Evolutionary conservation across 2,797 vertebrate species (phyloP), one percentile per base, ranked within the genome.

Genomic region (Artibeus lituratus): DNA sequence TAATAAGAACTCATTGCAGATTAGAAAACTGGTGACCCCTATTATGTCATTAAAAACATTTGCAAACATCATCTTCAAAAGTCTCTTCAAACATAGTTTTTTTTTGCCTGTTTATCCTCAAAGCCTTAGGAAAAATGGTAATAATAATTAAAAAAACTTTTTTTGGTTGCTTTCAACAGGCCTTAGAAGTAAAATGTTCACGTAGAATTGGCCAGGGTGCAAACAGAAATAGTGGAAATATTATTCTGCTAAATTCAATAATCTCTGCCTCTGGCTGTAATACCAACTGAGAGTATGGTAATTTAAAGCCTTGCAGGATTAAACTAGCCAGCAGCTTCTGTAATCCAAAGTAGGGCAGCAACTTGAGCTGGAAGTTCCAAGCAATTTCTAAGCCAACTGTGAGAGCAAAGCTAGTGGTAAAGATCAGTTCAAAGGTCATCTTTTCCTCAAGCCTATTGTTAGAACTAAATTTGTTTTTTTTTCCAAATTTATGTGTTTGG

Each of bases 301-400:
- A 92, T 53, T 80, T 90, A 94, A 93, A 19, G 15, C 21, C 47
- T 92, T 87, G 12, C 22, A 86, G 84, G n/a, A 51, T 90, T 96
- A 86, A 87, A 95, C 90, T 55, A 95, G 14, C 37, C 32, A 35
- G 62, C 37, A 87, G 15, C 57, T 92, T 90, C 53, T 84, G 4
- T 82, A 76, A 80, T 26, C 21, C 70, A 24, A 76, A 88, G n/a
- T 1, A 82, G 94, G 47, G 47, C 26, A 84, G 22, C 19, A 81
- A 59, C n/a, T 80, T 90, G 78, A 90, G 53, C 32, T 55, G 32
- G 55, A 55, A 55, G n/a, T 55, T 80, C 51, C 14, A 80, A 84
- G 42, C 51, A 62, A 85, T 87, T 96, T 93, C 62, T 51, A 87
- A 89, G 80, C 51, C 55, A 73, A 44, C n/a, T 24, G 57, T 83